Base-by-base conservation (phyloP, 2,797 vertebrate genomes). In the Labeo calbasu region DNA sequence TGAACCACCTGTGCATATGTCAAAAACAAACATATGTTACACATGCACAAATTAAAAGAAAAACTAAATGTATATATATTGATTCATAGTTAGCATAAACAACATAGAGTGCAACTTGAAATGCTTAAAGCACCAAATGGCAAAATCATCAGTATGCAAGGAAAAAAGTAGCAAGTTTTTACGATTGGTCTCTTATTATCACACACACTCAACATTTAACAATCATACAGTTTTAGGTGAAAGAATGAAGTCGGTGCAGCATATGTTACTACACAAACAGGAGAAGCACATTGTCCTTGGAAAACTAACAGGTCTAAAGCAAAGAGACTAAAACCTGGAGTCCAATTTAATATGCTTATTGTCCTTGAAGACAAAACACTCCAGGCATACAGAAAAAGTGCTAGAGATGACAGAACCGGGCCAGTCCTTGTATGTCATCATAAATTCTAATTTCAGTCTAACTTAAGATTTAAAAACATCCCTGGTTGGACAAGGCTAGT, bases 1-100 rank as follows among this genome's bases (percentile, higher is more conserved):
- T 99, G 97, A 90, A 99, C 94, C 91, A 99, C 98, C 98, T 99
- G 86, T 4, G 23, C 25, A 77, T 59, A 7, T 57, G 40, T 57
- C 17, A 84, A 70, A 65, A 66, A 68, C 0, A 5, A 65, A 21
- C 15, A 43, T 23, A 11, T 23, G 19, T 40, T 77, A 77, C 19
- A 0, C n/a, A 61, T 32, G 15, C 21, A 32, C n/a, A 78, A 23
- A 0, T 63, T 63, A 63, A 63, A 28, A 25, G 23, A 61, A 36
- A 36, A 36, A 32, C 2, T 32, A 32, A 32, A 32, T 32, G 28
- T 36, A 36, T 5, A 36, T 2, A 55, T 61, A 61, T 14, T 3
- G 59, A 63, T 28, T 28, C 59, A 63, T 7, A 63, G 12, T 63
- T 28, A 3, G 23, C 59, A 14, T 63, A 63, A 28, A 63, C 21